Conservation (phyloP, 1,140 invertebrate genomes). For the Hylaeus anthracinus region DNA sequence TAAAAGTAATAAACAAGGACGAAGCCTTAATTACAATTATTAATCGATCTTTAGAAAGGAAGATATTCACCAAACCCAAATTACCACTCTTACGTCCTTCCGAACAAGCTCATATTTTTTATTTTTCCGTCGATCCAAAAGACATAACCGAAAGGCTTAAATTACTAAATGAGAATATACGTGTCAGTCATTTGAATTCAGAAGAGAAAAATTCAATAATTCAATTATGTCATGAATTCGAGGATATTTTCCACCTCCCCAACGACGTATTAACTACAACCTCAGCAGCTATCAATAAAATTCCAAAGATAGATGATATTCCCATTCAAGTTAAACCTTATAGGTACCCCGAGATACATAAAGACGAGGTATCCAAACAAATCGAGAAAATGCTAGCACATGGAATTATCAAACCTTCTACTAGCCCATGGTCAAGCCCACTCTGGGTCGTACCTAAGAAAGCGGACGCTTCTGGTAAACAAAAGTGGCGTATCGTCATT, state of each 20-base stretch:
- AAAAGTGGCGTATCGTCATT: neutral
- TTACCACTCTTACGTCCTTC: neutral
- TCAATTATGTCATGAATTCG: conserved; percentile 8
- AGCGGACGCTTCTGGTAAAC: neutral
- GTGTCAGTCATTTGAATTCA: neutral
- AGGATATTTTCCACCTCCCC: conserved; percentile 6
- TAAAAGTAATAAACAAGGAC: neutral
- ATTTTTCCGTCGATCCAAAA: neutral
- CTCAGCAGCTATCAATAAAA: neutral
- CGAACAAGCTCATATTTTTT: neutral
- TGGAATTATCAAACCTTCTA: neutral
- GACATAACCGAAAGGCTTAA: neutral
- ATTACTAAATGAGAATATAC: neutral
- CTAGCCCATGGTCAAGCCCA: neutral
- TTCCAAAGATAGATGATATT: neutral
- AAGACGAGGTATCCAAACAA: conserved; percentile 12
- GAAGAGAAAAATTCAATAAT: conserved; percentile 1
- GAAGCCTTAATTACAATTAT: neutral
- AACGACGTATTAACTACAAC: neutral
- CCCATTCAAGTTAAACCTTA: neutral
- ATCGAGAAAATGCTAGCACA: neutral
- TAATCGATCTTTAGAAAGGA: neutral
- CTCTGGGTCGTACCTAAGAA: conserved; percentile 18
- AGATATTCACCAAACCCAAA: neutral
- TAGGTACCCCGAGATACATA: conserved; percentile 6